Conservation (phyloP, 37 sponge, comb jelly and placozoan genomes). For the Amphimedon queenslandica region DNA sequence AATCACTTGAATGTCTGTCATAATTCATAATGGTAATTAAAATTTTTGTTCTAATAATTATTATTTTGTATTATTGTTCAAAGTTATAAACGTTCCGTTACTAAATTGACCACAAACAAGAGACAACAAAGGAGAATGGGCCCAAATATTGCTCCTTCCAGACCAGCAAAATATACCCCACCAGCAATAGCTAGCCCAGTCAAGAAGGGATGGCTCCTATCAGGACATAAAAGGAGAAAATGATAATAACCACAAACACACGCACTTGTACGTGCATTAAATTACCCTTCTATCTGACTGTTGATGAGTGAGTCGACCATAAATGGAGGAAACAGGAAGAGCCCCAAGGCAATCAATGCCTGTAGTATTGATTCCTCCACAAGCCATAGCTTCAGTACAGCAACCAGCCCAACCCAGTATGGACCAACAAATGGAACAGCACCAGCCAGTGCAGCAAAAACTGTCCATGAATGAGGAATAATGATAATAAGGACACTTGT, state of each 20-base stretch:
- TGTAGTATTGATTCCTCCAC: slow-evolving; percentile 51
- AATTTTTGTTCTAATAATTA: no score
- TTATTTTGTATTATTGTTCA: no score
- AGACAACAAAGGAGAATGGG: slow-evolving; percentile 90
- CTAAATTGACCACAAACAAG: slow-evolving; percentile 46
- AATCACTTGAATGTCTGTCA: no score
- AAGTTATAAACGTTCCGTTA: background rate
- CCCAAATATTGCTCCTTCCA: slow-evolving; percentile 98
- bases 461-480: slow-evolving; percentile 38
- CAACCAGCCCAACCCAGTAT: slow-evolving; percentile 90
- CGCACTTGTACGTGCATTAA: background rate
- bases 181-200: slow-evolving; percentile 95
- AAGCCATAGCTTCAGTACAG: slow-evolving; percentile 87
- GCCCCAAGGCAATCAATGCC: slow-evolving; percentile 48
- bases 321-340: slow-evolving; percentile 81
- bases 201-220: slow-evolving; percentile 91
- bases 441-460: slow-evolving; percentile 78
- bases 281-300: slow-evolving; percentile 90
- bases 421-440: slow-evolving; percentile 89
- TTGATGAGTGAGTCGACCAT: slow-evolving; percentile 85
- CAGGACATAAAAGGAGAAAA: background rate
- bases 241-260: background rate
- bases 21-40: no score
- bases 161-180: slow-evolving; percentile 88
- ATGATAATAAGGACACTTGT: no score